Conservation (phyloP, 2,113 vertebrate species). For the Pseudonaja textilis region DNA sequence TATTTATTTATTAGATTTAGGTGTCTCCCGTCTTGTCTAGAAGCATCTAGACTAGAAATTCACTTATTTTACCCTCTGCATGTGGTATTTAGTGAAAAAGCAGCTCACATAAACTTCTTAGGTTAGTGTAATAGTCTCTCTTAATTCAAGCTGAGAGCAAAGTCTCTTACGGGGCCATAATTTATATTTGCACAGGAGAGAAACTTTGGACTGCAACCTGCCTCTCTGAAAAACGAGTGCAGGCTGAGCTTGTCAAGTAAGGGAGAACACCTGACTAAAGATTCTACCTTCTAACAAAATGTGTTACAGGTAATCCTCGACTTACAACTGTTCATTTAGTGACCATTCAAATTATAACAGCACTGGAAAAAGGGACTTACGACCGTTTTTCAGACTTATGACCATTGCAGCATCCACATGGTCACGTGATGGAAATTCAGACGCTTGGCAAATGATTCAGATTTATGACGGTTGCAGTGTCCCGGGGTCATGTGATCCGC, state of each 20-base stretch:
- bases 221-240: constrained; percentile 29
- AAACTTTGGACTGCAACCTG: constrained; percentile 55
- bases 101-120: background rate
- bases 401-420: no score
- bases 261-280: background rate
- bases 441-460: background rate
- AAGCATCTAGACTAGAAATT: background rate
- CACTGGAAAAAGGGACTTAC: background rate
- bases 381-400: background rate
- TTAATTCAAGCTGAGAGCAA: constrained; percentile 53
- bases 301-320: background rate
- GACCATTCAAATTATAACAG: background rate
- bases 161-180: constrained; percentile 56
- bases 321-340: background rate
- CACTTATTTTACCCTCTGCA: background rate
- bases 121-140: constrained; percentile 52
- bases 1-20: no score
- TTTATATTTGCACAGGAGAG: constrained; percentile 60
- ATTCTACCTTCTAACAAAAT: background rate
- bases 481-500: no score
- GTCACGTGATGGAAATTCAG: background rate
- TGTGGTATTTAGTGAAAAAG: background rate
- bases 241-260: background rate
- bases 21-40: no score
- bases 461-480: no score